Base-by-base conservation (phyloP, 1,140 invertebrate genomes). In the Bilobella aurantiaca region DNA sequence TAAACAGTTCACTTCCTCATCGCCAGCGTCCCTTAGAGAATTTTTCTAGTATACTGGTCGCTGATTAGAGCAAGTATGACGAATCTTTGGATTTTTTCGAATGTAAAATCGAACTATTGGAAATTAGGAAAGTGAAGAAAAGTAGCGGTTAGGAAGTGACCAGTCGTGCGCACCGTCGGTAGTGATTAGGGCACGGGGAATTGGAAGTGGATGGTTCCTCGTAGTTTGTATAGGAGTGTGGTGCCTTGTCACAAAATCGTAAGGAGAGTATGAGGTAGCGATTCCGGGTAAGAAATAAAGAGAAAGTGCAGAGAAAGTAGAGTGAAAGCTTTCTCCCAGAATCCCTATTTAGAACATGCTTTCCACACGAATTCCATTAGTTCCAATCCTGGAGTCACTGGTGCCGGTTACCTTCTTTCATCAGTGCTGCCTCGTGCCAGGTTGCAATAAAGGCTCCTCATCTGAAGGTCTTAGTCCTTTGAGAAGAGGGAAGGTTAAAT, bases 331-430 rank as follows among this genome's bases (percentile, higher is more conserved):
- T n/a, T n/a, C n/a, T n/a, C 25, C 12, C 3, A 5, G 49, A 53
- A 53, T 58, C 29, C 30, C 57, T 58, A 58, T 58, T 58, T 58
- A 29, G 21, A 58, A 58, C 57, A 30, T 58, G 57, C 28, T 58
- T 29, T 58, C 29, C 8, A 3, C 21, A 12, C 16, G 57, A 30
- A 58, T 58, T 58, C 29, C 25, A 58, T 12, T 29, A 58, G 57
- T 58, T 58, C 14, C 8, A 23, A 12, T 28, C 14, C 5, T 18
- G 49, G 12, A 56, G 14, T 12, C 23, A 21, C 21, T 21, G 14
- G 14, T 16, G 49, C 8, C 21, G 49, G 49, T 12, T 56, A n/a
- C n/a, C n/a, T n/a, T n/a, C n/a, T n/a, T n/a, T n/a, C 49, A 56
- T 25, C 23, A 21, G 49, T 5, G 14, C 23, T 56, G 49, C 14